A percentile compares a stretch with the other conserved stretches of the same genome.
phyloP scores from a whole-genome alignment of 2,797 vertebrate genomes.

The Hippopotamyrus pictus region DNA sequence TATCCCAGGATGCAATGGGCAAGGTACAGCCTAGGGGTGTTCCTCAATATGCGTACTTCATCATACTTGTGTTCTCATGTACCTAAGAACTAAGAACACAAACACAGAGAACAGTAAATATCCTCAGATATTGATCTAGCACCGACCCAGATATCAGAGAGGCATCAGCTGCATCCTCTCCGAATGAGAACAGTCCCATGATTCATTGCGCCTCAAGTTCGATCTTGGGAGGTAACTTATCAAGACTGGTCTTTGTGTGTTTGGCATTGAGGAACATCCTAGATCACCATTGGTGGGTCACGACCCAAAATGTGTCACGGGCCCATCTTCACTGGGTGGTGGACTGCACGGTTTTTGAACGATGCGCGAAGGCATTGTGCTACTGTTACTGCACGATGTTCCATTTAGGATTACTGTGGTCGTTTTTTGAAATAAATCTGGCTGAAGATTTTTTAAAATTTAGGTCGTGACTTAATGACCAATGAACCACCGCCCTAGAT shows the following conservation, averaged over 20 bases:
- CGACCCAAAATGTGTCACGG: neutral
- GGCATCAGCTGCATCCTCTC: neutral
- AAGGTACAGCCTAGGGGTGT: neutral
- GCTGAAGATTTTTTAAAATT: neutral
- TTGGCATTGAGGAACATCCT: neutral
- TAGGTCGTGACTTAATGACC: neutral
- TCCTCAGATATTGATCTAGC: neutral
- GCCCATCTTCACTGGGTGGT: neutral
- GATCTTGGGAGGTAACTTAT: neutral
- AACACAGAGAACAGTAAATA: neutral
- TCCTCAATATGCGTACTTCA: neutral
- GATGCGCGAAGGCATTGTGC: neutral
- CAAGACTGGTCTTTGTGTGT: neutral
- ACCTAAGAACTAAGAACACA: neutral
- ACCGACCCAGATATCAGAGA: neutral
- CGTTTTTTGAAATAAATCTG: neutral
- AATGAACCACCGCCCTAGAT: neutral
- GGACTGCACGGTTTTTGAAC: neutral
- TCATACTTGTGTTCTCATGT: neutral
- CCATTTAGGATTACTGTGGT: neutral
- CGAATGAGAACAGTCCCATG: neutral
- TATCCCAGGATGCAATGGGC: neutral
- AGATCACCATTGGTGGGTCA: neutral
- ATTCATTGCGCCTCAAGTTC: neutral
- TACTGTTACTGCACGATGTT: neutral